phyloP scores from a whole-genome alignment of 2,888 invertebrate species.

The Aphrophora alni region DNA sequence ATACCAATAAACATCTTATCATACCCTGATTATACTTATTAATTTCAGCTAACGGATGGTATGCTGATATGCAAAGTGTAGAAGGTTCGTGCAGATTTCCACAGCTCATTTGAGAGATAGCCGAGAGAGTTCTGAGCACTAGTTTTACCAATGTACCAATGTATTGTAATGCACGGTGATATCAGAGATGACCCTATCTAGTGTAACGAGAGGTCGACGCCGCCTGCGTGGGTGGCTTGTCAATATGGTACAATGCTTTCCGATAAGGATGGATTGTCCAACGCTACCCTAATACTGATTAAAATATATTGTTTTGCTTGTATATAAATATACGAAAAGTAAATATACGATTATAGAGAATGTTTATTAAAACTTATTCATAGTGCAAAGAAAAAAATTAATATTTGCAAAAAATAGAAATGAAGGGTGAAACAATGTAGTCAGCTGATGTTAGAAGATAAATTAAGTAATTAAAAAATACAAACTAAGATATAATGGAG shows the following conservation, averaged over 20 bases:
- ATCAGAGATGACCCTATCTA: slow-evolving; percentile 5
- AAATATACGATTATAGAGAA: no score
- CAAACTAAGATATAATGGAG: no score
- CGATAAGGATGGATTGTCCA: not conserved
- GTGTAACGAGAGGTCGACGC: not conserved
- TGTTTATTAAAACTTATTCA: no score
- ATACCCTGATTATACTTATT: not conserved
- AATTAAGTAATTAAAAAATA: no score
- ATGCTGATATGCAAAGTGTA: not conserved
- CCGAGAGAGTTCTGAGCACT: not conserved
- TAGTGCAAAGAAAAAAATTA: no score
- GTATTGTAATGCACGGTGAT: not conserved
- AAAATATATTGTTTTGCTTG: no score
- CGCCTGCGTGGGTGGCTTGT: slow-evolving; percentile 5
- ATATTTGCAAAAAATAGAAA: no score
- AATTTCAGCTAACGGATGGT: not conserved
- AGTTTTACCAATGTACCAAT: slow-evolving; percentile 6
- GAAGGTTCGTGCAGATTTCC: not conserved
- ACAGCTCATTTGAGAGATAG: not conserved
- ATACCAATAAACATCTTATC: not conserved
- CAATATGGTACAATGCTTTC: not conserved
- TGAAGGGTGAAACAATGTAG: no score
- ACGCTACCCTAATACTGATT: not conserved
- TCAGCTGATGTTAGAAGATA: no score
- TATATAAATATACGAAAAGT: no score